A percentile compares a stretch with the other conserved stretches of the same genome.
phyloP scores from a whole-genome alignment of 1,140 invertebrate genomes.

The Drosophila pallidifrons region DNA sequence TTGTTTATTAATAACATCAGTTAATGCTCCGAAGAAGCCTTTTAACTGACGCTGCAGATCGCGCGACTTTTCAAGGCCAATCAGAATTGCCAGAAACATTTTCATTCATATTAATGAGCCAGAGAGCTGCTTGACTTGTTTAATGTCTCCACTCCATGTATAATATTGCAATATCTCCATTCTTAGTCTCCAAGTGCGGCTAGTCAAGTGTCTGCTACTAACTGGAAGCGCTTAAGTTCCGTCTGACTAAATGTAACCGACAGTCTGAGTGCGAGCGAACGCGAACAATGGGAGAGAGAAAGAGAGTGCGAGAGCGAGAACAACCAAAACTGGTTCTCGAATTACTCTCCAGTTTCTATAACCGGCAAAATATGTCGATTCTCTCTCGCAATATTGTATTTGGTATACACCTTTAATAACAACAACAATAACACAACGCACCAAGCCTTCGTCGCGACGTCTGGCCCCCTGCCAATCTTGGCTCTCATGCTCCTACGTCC shows the following conservation, averaged over 20 bases:
- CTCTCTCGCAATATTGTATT: slow-evolving; percentile 3
- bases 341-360: slow-evolving; percentile 41
- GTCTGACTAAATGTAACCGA: slow-evolving; percentile 17
- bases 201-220: slow-evolving; percentile 17
- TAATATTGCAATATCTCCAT: slow-evolving; percentile 8
- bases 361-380: slow-evolving; percentile 41
- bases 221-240: slow-evolving; percentile 24
- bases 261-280: neutral
- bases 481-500: neutral
- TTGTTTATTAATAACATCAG: slow-evolving; percentile 3
- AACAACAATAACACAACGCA: slow-evolving; percentile 11
- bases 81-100: slow-evolving; percentile 39
- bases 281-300: neutral
- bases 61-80: slow-evolving; percentile 47
- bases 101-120: slow-evolving; percentile 73
- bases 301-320: neutral
- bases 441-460: slow-evolving; percentile 20
- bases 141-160: neutral
- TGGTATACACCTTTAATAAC: slow-evolving; percentile 1
- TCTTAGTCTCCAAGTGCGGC: slow-evolving; percentile 10
- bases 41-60: slow-evolving; percentile 19
- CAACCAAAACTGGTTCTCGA: slow-evolving; percentile 42
- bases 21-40: slow-evolving; percentile 12
- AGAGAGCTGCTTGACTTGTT: slow-evolving; percentile 1
- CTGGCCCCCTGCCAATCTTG: neutral